Evolutionary conservation across 2,113 vertebrate species (phyloP).

Genomic region (Centropus unirufus): DNA sequence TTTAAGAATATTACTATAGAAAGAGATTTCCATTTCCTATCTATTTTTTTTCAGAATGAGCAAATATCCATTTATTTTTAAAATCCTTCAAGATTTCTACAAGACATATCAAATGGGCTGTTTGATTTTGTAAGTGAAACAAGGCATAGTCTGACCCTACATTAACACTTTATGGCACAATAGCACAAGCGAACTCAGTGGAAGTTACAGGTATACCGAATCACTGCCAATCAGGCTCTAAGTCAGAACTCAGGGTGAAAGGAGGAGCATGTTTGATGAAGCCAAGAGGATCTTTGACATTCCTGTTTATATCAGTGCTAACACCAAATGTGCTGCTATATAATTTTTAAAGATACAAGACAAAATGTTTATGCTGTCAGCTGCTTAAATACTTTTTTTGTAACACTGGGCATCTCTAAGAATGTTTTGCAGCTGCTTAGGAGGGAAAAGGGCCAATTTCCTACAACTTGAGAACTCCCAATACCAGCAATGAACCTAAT

Average conservation of each 20-base stretch:
- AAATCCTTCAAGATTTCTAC: not conserved
- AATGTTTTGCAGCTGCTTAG: not conserved
- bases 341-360: not conserved
- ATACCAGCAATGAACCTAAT: not conserved
- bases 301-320: not conserved
- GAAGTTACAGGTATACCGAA: not conserved
- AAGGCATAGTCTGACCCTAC: not conserved
- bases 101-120: too few relatives aligned
- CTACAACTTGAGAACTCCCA: rapidly evolving
- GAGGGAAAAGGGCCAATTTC: not conserved
- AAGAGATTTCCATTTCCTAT: not conserved
- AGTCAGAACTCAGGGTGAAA: not conserved
- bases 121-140: not conserved
- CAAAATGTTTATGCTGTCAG: rapidly evolving
- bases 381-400: too few relatives aligned
- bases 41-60: not conserved
- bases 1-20: not conserved
- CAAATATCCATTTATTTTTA: not conserved
- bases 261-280: not conserved
- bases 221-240: too few relatives aligned
- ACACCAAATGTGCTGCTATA: not conserved
- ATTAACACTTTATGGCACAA: rapidly evolving
- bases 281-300: not conserved
- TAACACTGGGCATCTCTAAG: not conserved
- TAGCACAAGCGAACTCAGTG: rapidly evolving